phyloP scores from a whole-genome alignment of 2,888 invertebrate species.

The Netelia inedita region DNA sequence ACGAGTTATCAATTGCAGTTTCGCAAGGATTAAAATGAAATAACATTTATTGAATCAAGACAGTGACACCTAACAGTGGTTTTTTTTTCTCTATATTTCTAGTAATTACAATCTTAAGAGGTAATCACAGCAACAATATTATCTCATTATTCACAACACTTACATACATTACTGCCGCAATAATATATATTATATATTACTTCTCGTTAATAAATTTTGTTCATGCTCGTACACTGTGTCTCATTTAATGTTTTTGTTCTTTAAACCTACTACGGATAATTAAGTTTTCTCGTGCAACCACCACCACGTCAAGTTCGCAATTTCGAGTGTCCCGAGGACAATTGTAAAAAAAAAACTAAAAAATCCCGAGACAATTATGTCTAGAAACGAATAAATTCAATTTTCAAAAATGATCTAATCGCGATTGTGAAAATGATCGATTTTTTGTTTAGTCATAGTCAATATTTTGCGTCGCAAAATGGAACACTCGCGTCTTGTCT shows the following conservation, averaged over 20 bases:
- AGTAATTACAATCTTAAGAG: slow-evolving; percentile 85
- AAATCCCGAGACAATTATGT: background rate
- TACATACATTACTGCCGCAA: slow-evolving; percentile 85
- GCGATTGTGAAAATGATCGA: no score
- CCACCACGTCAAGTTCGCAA: slow-evolving; percentile 71
- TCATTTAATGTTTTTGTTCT: slow-evolving; percentile 73
- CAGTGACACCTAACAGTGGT: slow-evolving; percentile 85
- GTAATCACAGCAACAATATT: slow-evolving; percentile 86
- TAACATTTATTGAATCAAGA: slow-evolving; percentile 85
- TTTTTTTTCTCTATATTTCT: slow-evolving; percentile 76
- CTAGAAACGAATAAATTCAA: no score
- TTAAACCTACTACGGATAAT: slow-evolving; percentile 80
- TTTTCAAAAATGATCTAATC: no score
- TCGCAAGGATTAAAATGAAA: slow-evolving; percentile 82
- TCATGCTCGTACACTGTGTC: slow-evolving; percentile 82
- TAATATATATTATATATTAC: slow-evolving; percentile 80
- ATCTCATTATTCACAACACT: slow-evolving; percentile 86
- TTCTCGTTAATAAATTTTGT: slow-evolving; percentile 82
- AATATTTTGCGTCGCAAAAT: background rate
- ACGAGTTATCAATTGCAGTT: slow-evolving; percentile 16
- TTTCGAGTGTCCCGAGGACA: background rate
- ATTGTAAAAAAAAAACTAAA: background rate
- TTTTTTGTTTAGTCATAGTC: no score
- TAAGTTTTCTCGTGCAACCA: slow-evolving; percentile 62
- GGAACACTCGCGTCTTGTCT: slow-evolving; percentile 4